Base-by-base conservation (phyloP, 2,888 invertebrate genomes). In the Xylocampa areola region DNA sequence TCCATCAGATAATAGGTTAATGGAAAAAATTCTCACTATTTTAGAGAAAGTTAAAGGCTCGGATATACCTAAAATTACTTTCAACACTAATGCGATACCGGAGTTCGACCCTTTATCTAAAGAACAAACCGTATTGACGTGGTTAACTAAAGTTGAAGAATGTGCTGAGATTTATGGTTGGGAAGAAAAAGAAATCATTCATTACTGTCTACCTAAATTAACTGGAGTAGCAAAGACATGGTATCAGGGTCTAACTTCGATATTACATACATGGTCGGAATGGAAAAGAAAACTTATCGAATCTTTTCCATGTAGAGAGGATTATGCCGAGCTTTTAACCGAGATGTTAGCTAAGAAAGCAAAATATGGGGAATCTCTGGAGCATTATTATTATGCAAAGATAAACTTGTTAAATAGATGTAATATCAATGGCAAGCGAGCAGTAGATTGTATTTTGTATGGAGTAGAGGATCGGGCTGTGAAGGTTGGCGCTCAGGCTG, bases 401-500 rank as follows among this genome's bases (percentile, higher is more conserved):
- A 5, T 61, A 0, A 64, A 64, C 19, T 23, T 75, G 1, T n/a
- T 71, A 13, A 73, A 68, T 29, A 30, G 75, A 5, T 72, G 73
- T 47, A 32, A 30, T 4, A 70, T 70, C 4, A 4, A 8, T 0
- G 65, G 59, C 0, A 45, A 16, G 25, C 11, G 47, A 27, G 70
- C 69, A 0, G 70, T 76, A 5, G 73, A 76, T 16, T 73, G 73
- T 10, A 1, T 76, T 0, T 1, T 72, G 0, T 16, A 65, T 11
- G 73, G 72, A 0, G 14, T 73, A 8, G 73, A 70, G 0, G 72
- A 74, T 40, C 35, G 71, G 0, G 63, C 61, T 0, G 40, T 74
- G 0, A 59, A 32, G 19, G 54, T 76, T 8, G 67, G 73, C 4
- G 71, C 68, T 0, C 70, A 74, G 21, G 50, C 71, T 0, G 74